phyloP scores from a whole-genome alignment of 2,113 vertebrate genomes.

The Benitochromis conjunctus region DNA sequence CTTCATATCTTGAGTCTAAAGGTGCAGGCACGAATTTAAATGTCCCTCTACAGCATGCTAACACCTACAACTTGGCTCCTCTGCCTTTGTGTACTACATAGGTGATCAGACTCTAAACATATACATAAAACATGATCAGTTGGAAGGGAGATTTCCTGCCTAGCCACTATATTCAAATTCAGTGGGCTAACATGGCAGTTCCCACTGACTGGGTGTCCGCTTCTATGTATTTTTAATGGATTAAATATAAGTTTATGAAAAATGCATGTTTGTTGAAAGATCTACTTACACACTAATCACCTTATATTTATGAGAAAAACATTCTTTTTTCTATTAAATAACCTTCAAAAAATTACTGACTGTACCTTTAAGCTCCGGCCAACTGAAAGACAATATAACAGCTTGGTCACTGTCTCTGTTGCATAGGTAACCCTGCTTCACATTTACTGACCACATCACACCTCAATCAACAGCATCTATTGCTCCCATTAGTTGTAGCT shows the following conservation, averaged over 20 bases:
- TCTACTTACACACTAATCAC: background rate
- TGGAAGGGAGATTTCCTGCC: background rate
- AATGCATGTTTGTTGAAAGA: background rate
- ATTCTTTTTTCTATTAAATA: background rate
- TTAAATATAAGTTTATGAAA: background rate
- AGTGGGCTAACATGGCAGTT: no score
- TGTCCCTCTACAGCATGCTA: background rate
- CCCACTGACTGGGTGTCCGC: background rate
- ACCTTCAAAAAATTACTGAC: background rate
- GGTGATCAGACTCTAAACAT: background rate
- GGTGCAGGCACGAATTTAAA: background rate
- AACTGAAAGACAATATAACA: background rate
- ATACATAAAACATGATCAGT: background rate
- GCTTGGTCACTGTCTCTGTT: background rate
- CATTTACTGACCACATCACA: background rate
- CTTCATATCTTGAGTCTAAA: background rate
- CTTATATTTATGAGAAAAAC: background rate
- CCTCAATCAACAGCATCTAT: background rate
- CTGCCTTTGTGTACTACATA: background rate
- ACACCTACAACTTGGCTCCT: background rate
- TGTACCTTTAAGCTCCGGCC: no score
- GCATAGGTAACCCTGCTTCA: no score
- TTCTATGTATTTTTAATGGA: background rate
- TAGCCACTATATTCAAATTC: background rate
- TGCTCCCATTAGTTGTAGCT: background rate